Evolutionary conservation across 2,888 invertebrate species (phyloP), one percentile per base, ranked within the genome.

Genomic region (Helleia helle): DNA sequence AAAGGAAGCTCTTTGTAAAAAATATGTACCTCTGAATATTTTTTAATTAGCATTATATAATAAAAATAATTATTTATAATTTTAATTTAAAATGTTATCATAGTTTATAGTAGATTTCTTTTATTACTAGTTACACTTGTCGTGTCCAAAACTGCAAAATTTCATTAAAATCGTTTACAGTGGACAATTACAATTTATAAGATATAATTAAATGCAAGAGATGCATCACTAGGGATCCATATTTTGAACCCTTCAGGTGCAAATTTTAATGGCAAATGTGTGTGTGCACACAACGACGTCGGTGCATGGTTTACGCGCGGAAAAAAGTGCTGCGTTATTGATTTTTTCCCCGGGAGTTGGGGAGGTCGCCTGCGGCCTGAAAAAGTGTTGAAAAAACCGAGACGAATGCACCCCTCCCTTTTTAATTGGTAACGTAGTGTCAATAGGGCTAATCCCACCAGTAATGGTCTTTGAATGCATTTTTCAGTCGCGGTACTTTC

Each of bases 321-420:
- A 86, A 86, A 86, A 86, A 85, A 84, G 76, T 81, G 84, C 85
- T 85, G 86, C 85, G 85, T 81, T 85, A 86, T 85, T 85, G 86
- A 85, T 86, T 86, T 86, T 85, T 79, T 85, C 77, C 75, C 77
- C 67, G 66, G 65, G 58, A 48, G 51, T 58, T 65, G 54, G 60
- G 55, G 59, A 53, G 59, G 55, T 44, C 77, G 71, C 80, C 74
- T 74, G 81, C 79, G 81, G 84, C 80, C 83, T 83, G 83, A 84
- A 84, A 80, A 83, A 77, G 72, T 76, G 83, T 80, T 83, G 83
- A 83, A 84, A 84, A 84, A 84, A 75, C 77, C 72, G 80, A 81
- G 81, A 83, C 83, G 83, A 81, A 84, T 77, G 76, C 79, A 77
- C 79, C 81, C 83, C 80, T 71, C 80, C 83, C 76, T 72, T 83